Base-by-base conservation (phyloP, 2,888 invertebrate genomes). In the Caenorhabditis becei region DNA sequence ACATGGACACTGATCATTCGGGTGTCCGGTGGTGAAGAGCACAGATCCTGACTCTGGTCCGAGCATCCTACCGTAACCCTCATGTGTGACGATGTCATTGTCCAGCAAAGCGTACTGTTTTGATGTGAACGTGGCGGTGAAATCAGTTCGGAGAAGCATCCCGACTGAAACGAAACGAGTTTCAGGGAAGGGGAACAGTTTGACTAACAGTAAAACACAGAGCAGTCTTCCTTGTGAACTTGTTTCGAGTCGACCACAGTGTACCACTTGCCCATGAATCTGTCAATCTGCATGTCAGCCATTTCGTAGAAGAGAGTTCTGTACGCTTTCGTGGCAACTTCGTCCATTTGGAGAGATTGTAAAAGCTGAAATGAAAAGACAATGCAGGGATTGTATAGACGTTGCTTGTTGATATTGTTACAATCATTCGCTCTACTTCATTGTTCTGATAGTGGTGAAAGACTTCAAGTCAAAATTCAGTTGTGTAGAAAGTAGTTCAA, bases 11-110 rank as follows among this genome's bases (percentile, higher is more conserved):
- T 83, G 83, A 75, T 91, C 91, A 16, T 75, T 74, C 8, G 86
- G 82, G 77, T 89, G 88, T 24, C 89, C 89, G 14, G 89, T 90
- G 2, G 83, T 75, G 28, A 91, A 81, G 8, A 91, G 80, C 1
- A 89, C 47, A 20, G 87, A 80, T 23, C 89, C 90, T 11, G 91
- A 88, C 51, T 91, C 91, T 1, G 90, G 88, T n/a, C 91, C 91
- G n/a, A 82, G 69, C 78, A 88, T 86, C 11, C 74, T 77, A 26
- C 89, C 91, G 69, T 83, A 86, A 2, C 89, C 91, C 44, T 87
- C 83, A 41, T 83, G 71, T 3, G 85, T 80, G 11, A 84, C 75
- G 14, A 82, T 77, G 23, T 83, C 66, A 20, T 84, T 80, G 35
- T 74, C 66, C n/a, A 69, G 24, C 18, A 82, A 59, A 10, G 86